phyloP scores from a whole-genome alignment of 1,140 invertebrate species.

The Nymphalis io region DNA sequence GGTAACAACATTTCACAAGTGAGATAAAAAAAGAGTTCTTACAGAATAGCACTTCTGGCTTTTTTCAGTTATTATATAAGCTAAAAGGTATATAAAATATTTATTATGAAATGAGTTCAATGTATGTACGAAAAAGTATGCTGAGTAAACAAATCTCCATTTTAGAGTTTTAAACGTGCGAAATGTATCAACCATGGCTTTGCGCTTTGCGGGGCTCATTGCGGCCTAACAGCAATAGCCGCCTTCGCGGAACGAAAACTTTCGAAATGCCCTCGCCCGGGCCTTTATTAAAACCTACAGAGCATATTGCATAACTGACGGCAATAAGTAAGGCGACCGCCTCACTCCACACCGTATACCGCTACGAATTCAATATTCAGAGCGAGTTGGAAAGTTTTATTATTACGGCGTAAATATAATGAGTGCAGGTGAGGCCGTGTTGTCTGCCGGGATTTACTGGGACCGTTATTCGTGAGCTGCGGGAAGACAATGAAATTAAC shows the following conservation, averaged over 20 bases:
- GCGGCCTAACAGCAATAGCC: conserved; percentile 64
- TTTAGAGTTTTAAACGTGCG: background rate
- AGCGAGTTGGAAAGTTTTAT: conserved; percentile 77
- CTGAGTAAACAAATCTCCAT: no score
- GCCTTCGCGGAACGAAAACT: conserved; percentile 75
- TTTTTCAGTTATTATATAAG: no score
- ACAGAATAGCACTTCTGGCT: no score
- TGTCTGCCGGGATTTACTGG: conserved; percentile 71
- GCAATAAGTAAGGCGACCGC: conserved; percentile 75
- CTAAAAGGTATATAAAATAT: no score
- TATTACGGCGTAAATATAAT: conserved; percentile 79
- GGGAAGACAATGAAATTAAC: conserved; percentile 70
- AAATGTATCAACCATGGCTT: conserved; percentile 46
- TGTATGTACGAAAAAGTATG: no score
- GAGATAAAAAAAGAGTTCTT: no score
- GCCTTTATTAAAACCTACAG: conserved; percentile 78
- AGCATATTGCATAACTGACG: conserved; percentile 76
- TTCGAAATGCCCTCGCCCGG: conserved; percentile 68
- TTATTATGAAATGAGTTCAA: no score
- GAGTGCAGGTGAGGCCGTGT: conserved; percentile 74
- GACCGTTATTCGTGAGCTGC: conserved; percentile 54
- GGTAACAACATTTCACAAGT: no score
- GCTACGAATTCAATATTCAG: conserved; percentile 75
- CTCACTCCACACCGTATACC: conserved; percentile 55
- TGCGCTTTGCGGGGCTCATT: conserved; percentile 63